Evolutionary conservation across 2,113 vertebrate species (phyloP), one percentile per base, ranked within the genome.

Genomic region (Lynx canadensis): DNA sequence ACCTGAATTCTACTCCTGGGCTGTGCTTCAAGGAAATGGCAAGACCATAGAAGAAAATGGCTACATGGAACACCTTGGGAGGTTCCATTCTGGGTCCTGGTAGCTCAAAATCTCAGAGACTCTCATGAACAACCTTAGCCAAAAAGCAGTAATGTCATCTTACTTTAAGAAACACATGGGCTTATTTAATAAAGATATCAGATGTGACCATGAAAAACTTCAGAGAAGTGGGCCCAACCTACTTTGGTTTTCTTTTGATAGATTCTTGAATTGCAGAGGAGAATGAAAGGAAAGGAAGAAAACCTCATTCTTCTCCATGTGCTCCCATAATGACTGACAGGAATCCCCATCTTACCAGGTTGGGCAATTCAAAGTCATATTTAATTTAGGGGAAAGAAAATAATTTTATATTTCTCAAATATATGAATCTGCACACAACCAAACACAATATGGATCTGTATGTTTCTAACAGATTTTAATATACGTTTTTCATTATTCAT

Each of bases 371-470:
- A 76, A 88, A 91, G 33, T 85, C 38, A 85, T 31, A 66, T 50
- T 95, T 97, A 80, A 80, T 57, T 45, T 89, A 93, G 31, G 33
- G 27, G 36, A 48, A 94, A 60, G 60, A 69, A 97, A 91, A 84
- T 79, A 55, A 60, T 66, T 69, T 86, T 55, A 33, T 48, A 76
- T 92, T 82, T 89, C 50, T 89, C 89, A 1, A 3, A 74, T n/a
- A 91, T 66, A 57, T 83, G n/a, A 93, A 91, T 65, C 60, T 68
- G 31, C 69, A 45, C 19, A 60, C 41, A 91, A 55, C n/a, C 73
- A 71, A 92, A 88, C 15, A 91, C 66, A 45, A 33, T 63, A 89
- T 57, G 50, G 15, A 52, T 52, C 69, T 91, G 9, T 66, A 71
- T 19, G 29, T 63, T 96, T 74, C 71, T 87, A 94, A 73, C 57